phyloP scores from a whole-genome alignment of 1,140 invertebrate genomes.

The Agrypnia vestita region DNA sequence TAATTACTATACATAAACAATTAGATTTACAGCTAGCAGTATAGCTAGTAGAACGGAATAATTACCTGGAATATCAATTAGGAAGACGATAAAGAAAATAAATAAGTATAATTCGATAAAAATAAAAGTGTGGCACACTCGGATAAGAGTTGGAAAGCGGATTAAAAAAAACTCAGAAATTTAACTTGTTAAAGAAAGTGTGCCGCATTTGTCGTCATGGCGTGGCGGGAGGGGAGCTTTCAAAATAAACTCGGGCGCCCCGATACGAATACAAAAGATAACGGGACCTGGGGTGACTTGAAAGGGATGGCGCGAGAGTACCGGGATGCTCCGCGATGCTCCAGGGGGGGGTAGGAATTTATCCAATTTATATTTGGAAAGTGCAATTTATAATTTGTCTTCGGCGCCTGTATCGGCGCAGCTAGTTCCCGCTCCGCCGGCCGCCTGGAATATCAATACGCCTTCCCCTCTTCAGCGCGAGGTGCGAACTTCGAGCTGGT shows the following conservation, averaged over 20 bases:
- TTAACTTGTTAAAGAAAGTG: slow-evolving; percentile 15
- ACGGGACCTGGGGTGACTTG: background rate
- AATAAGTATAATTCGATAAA: no score
- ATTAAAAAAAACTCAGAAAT: background rate
- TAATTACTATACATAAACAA: no score
- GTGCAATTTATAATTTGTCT: slow-evolving; percentile 53
- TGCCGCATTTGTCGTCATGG: slow-evolving; percentile 18
- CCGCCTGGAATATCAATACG: slow-evolving; percentile 31
- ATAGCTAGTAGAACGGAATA: no score
- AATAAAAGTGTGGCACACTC: no score
- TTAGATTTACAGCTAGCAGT: no score
- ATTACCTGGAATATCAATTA: no score
- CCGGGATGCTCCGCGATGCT: no score
- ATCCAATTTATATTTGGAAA: slow-evolving; percentile 53
- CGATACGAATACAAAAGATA: slow-evolving; percentile 7
- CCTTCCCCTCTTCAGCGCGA: no score
- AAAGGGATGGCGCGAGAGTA: slow-evolving; percentile 7
- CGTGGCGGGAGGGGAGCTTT: background rate
- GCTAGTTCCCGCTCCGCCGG: background rate
- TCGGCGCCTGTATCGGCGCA: slow-evolving; percentile 31
- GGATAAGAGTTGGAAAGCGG: no score
- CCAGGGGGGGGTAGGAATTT: slow-evolving; percentile 31
- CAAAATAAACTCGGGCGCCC: slow-evolving; percentile 17
- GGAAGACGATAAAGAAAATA: no score
- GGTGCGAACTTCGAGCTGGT: no score